A percentile compares a stretch with the other conserved stretches of the same genome.
Evolutionary conservation across 2,888 invertebrate species (phyloP).

Genomic region (Ptychoptera albimana): DNA sequence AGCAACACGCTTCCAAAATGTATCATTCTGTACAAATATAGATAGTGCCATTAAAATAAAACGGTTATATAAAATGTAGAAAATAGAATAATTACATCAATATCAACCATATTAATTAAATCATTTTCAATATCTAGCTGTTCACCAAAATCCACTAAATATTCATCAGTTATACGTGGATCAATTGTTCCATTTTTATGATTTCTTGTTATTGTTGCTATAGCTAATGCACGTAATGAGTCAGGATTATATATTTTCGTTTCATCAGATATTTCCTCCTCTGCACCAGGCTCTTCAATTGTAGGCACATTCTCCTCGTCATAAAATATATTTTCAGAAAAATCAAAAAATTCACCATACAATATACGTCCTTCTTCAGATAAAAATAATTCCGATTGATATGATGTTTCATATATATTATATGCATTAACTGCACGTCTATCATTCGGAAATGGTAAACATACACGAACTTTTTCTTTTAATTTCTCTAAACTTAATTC

Average conservation of each 20-base stretch:
- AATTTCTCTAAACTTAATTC: too few species aligned
- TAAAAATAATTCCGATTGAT: slow-evolving; percentile 1
- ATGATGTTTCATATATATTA: slow-evolving; percentile 7
- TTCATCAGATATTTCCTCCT: background rate
- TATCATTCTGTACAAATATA: slow-evolving; percentile 2
- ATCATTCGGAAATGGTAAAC: background rate
- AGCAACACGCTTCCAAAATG: slow-evolving; percentile 8
- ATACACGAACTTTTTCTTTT: background rate
- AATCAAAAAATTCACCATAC: slow-evolving; percentile 5
- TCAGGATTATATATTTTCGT: background rate
- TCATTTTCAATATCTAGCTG: slow-evolving; percentile 1
- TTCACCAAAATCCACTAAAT: slow-evolving; percentile 5
- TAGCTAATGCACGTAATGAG: background rate
- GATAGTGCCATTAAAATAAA: background rate
- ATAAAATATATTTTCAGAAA: background rate
- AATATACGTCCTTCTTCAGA: slow-evolving; percentile 6
- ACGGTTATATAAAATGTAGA: background rate
- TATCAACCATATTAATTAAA: slow-evolving; percentile 2
- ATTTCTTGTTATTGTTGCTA: background rate
- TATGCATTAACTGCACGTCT: background rate
- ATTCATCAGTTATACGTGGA: background rate
- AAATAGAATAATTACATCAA: slow-evolving; percentile 1
- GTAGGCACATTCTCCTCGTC: too few species aligned
- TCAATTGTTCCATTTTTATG: slow-evolving; percentile 3
- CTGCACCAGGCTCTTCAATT: too few species aligned